Percentiles rank a stretch among this genome's conserved stretches.
Conservation (phyloP, 2,113 vertebrate genomes). For the Channa argus region DNA sequence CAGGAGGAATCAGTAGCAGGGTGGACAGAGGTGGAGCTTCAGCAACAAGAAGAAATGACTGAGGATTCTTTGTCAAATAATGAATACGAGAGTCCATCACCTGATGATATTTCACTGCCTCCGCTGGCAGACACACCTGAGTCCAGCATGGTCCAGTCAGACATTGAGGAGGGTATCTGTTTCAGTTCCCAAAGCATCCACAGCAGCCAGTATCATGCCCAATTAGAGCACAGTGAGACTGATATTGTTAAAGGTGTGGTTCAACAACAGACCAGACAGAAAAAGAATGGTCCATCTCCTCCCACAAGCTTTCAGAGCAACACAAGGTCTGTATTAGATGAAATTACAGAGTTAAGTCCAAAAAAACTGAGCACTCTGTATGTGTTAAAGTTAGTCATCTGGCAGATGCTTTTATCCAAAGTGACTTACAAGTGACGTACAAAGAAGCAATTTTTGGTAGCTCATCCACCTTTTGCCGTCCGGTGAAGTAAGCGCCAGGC, state of each 20-base stretch:
- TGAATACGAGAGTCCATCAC: slow-evolving; percentile 91
- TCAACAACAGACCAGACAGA: slow-evolving; percentile 72
- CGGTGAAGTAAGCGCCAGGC: too few relatives aligned
- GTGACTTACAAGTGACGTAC: too few relatives aligned
- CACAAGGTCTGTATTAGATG: slow-evolving; percentile 37
- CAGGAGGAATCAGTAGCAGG: slow-evolving; percentile 65
- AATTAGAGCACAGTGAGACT: slow-evolving; percentile 62
- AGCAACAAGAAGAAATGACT: slow-evolving; percentile 76
- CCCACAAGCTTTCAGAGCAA: slow-evolving; percentile 53
- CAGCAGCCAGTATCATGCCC: slow-evolving; percentile 64
- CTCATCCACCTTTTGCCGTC: too few relatives aligned
- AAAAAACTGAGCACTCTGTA: too few relatives aligned
- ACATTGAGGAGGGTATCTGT: slow-evolving; percentile 84
- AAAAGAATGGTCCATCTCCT: slow-evolving; percentile 71
- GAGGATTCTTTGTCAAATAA: slow-evolving; percentile 87
- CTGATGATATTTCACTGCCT: slow-evolving; percentile 93
- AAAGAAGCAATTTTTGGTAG: too few relatives aligned
- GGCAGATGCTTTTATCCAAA: too few relatives aligned
- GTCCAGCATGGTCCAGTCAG: slow-evolving; percentile 85
- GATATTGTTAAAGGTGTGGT: slow-evolving; percentile 49
- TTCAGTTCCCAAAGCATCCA: slow-evolving; percentile 80
- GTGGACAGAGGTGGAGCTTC: slow-evolving; percentile 73
- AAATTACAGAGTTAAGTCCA: too few relatives aligned
- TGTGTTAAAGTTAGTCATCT: too few relatives aligned
- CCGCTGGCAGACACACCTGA: slow-evolving; percentile 91